Conservation (phyloP, 2,113 vertebrate species). For the Hipposideros armiger region DNA sequence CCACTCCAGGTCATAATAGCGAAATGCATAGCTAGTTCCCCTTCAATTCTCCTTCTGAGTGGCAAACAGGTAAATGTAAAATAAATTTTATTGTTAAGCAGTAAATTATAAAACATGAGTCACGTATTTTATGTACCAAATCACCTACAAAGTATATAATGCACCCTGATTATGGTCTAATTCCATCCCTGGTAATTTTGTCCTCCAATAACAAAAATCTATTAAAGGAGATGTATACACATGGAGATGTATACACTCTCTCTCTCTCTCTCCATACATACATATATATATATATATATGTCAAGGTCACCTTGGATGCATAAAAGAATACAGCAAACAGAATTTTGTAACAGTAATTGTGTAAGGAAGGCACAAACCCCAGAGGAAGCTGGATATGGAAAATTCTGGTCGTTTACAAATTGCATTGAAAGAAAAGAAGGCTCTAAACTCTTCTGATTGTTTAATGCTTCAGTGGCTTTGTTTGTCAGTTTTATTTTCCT, state of each 20-base stretch:
- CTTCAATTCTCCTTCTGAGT: conserved; percentile 35
- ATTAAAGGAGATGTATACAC: conserved; percentile 42
- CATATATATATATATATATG: background rate
- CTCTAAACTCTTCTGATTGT: conserved; percentile 66
- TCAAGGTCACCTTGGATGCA: conserved; percentile 59
- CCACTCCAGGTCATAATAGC: conserved; percentile 30
- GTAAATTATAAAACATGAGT: conserved; percentile 75
- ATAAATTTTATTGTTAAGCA: background rate
- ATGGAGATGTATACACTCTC: no score
- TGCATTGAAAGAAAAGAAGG: conserved; percentile 26
- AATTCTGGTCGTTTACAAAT: conserved; percentile 69
- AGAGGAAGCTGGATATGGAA: conserved; percentile 5
- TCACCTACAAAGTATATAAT: conserved; percentile 77
- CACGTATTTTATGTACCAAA: conserved; percentile 59
- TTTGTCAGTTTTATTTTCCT: conserved; percentile 76
- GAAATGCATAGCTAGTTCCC: conserved; percentile 47
- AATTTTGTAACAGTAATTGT: conserved; percentile 65
- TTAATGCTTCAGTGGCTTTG: conserved; percentile 74
- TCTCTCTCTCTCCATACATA: no score
- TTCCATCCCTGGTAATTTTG: conserved; percentile 33
- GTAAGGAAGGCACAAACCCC: background rate
- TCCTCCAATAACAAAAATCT: conserved; percentile 62
- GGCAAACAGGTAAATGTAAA: background rate
- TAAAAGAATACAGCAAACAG: conserved; percentile 65
- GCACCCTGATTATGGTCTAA: conserved; percentile 70